A percentile compares a stretch with the other conserved stretches of the same genome.
Conservation (phyloP, 2,113 vertebrate species). For the Delphinapterus leucas region DNA sequence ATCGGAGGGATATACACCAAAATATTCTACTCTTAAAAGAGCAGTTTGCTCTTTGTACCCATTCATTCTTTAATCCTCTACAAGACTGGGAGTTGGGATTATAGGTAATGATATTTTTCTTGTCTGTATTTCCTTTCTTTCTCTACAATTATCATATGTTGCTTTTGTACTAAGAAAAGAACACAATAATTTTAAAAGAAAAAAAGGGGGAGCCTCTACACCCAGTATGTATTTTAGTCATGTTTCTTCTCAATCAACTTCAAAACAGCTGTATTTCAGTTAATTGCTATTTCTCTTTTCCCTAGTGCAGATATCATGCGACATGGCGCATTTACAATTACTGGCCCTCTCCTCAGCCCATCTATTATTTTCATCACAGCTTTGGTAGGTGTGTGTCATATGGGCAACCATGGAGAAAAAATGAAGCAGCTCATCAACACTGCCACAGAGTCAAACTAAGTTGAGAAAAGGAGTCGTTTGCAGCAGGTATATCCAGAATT, state of each 20-base stretch:
- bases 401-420: not conserved
- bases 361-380: not conserved
- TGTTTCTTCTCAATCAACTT: not conserved
- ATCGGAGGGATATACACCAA: not conserved
- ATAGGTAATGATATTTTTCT: not conserved
- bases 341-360: not conserved
- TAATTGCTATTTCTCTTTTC: not conserved
- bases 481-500: not conserved
- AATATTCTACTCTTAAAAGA: not conserved
- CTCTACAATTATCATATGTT: not conserved
- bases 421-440: not conserved
- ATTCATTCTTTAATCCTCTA: not conserved
- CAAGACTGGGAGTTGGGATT: not conserved
- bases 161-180: not conserved
- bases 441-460: not conserved
- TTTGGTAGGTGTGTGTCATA: constrained; percentile 2
- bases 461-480: not conserved
- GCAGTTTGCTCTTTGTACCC: not conserved
- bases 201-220: not conserved
- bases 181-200: not conserved
- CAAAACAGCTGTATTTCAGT: constrained; percentile 40
- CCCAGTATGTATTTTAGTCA: not conserved
- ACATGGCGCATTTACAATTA: not conserved
- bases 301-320: not conserved
- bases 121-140: not conserved